Evolutionary conservation across 2,888 invertebrate genomes (phyloP).

Genomic region (Eristalinus aeneus): DNA sequence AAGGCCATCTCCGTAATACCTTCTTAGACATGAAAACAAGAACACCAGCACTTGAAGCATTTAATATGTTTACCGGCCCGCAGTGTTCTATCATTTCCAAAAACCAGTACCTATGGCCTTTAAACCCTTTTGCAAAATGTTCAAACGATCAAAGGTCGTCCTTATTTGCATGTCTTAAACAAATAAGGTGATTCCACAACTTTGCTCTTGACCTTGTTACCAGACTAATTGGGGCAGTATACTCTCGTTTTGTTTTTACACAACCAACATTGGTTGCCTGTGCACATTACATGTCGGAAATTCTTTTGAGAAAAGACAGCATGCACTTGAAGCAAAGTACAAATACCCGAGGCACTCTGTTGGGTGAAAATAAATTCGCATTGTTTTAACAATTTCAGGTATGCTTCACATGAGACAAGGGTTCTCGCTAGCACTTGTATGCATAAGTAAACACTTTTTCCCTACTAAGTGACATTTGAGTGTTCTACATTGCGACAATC

Average conservation of each 20-base stretch:
- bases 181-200: not conserved
- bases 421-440: not conserved
- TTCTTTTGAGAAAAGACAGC: not conserved
- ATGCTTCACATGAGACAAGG: conserved; percentile 22
- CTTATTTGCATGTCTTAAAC: not conserved
- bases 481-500: conserved; percentile 32
- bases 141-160: not conserved
- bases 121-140: not conserved
- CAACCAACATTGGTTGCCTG: not conserved
- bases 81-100: not conserved
- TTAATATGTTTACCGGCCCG: not conserved
- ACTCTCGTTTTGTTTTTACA: not conserved
- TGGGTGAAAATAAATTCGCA: not conserved
- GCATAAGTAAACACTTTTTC: conserved; percentile 15
- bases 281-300: not conserved
- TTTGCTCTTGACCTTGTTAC: conserved; percentile 15
- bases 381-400: conserved; percentile 3
- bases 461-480: conserved; percentile 10
- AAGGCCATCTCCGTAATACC: not conserved
- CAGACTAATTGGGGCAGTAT: conserved; percentile 1
- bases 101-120: not conserved
- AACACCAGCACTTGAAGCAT: not conserved
- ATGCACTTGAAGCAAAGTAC: not conserved
- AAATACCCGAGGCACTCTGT: not conserved
- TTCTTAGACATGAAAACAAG: not conserved